A percentile compares a stretch with the other conserved stretches of the same genome.
Conservation (phyloP, 1,140 invertebrate genomes). For the Andrena cerasifolii region DNA sequence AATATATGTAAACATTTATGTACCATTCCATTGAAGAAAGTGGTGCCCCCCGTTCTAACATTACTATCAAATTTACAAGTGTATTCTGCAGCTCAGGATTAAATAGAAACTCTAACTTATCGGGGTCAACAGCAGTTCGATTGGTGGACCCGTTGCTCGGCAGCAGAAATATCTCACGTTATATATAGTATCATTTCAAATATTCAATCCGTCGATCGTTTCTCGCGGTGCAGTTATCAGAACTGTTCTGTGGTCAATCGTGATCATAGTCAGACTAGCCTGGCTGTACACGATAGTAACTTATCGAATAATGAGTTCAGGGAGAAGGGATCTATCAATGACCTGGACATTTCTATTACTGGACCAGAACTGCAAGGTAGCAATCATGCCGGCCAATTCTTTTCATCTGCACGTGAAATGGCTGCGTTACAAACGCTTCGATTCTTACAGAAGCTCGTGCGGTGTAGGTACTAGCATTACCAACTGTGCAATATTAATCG, state of each 20-base stretch:
- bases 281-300: neutral
- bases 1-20: too few species aligned
- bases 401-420: neutral
- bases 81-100: too few species aligned
- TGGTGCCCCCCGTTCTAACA: too few species aligned
- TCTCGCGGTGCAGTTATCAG: too few species aligned
- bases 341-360: neutral
- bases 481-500: neutral
- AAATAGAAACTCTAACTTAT: too few species aligned
- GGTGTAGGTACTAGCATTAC: neutral
- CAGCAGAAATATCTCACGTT: too few species aligned
- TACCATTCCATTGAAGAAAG: too few species aligned
- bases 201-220: too few species aligned
- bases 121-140: too few species aligned
- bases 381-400: neutral
- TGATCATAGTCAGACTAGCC: neutral
- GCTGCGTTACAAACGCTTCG: neutral
- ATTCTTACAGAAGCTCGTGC: neutral
- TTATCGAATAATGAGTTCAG: constrained; percentile 20
- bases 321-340: neutral
- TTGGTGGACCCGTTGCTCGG: too few species aligned
- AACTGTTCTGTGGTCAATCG: neutral
- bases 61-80: too few species aligned
- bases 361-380: neutral
- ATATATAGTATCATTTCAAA: too few species aligned